These are phyloP conservation scores for Temnothorax curvispinosus DNA, from an alignment of 1,140 invertebrate species.

Conservation along the genomic window DNA sequence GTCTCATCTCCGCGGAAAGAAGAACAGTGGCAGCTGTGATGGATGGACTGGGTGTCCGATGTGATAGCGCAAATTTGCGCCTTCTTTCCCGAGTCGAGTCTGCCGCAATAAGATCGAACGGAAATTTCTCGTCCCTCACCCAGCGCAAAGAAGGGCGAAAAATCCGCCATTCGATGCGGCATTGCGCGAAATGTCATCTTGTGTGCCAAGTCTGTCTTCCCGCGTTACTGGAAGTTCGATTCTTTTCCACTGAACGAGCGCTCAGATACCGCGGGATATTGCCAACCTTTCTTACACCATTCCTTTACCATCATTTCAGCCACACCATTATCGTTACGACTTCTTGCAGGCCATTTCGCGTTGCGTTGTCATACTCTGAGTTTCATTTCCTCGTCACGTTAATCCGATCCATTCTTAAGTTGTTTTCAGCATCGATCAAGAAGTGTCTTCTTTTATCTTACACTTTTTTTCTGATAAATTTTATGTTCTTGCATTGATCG, in stretches of 20 bases:
- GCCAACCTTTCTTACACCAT: constrained; percentile 14
- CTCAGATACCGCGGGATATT: constrained; percentile 19
- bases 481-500: background rate
- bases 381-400: background rate
- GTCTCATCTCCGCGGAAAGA: constrained; percentile 39
- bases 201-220: constrained; percentile 21
- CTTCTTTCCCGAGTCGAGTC: background rate
- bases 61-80: constrained; percentile 56
- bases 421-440: background rate
- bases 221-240: constrained; percentile 29
- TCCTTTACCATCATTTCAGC: constrained; percentile 24
- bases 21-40: constrained; percentile 52
- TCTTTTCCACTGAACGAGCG: constrained; percentile 21
- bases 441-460: background rate
- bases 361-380: background rate
- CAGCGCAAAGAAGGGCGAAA: constrained; percentile 2
- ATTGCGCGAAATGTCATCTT: constrained; percentile 31
- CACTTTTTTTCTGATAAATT: background rate
- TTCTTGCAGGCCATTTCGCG: constrained; percentile 31
- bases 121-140: constrained; percentile 26
- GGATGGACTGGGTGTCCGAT: constrained; percentile 57
- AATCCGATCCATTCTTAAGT: background rate
- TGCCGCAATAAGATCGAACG: constrained; percentile 43
- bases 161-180: constrained; percentile 37
- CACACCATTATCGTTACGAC: constrained; percentile 20